Base-by-base conservation (phyloP, 2,888 invertebrate species). In the Drosophila parthenogenetica region DNA sequence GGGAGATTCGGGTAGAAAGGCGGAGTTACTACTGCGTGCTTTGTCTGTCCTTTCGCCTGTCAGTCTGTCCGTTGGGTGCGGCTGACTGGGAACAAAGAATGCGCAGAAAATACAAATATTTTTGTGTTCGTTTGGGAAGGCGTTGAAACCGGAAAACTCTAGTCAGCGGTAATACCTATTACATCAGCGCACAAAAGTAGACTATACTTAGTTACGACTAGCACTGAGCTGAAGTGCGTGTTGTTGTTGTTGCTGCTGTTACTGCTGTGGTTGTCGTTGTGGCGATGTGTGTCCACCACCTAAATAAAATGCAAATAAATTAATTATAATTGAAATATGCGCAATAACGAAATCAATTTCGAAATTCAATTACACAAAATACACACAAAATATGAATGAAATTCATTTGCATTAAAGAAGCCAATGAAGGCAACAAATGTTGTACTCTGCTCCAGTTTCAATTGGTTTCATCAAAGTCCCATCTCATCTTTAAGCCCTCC, bases 101-200 rank as follows among this genome's bases (percentile, higher is more conserved):
- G 40, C 57, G 42, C 14, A 58, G 10, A 29, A 63, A 75, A 64
- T 43, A 51, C 62, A 40, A 51, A 66, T 49, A 59, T 65, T 61
- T 64, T 59, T 53, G 39, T 63, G 17, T 35, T 57, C n/a, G 22
- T 46, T 46, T 37, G 14, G 13, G 37, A 25, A 37, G 57, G 57
- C 35, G 57, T 37, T 5, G 14, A 40, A 81, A 66, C 75, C 75
- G 72, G 66, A 69, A 73, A 73, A 62, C 51, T 66, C 55, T 68
- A 66, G 81, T 73, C 59, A 57, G 25, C 49, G 63, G 72, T 54
- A 72, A 69, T 48, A 43, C 59, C 58, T 65, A 87, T 83, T 83
- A 89, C 83, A 83, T 83, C 83, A 83, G 89, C 89, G 54, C 48
- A 65, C 60, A 60, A 86, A 88, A 76, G 60, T 70, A 46, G 83